Evolutionary conservation across 53 echinoderm and acorn worm species (phyloP).

Genomic region (Mesocentrotus franciscanus): DNA sequence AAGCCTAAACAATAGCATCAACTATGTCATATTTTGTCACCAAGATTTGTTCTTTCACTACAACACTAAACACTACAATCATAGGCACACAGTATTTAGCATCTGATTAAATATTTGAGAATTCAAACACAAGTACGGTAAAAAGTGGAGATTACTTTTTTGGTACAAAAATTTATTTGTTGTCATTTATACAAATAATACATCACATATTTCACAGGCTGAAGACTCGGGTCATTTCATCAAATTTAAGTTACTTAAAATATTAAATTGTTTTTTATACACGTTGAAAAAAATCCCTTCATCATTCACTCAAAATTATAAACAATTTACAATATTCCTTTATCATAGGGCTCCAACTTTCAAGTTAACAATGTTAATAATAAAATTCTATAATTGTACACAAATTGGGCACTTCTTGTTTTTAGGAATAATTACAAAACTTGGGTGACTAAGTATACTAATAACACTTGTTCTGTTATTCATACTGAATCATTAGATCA

Average conservation of each 20-base stretch:
- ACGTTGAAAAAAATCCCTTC: background rate
- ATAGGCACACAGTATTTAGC: background rate
- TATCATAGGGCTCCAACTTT: background rate
- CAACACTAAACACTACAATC: background rate
- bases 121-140: background rate
- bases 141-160: background rate
- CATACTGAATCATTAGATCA: background rate
- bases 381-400: background rate
- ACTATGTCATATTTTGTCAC: no score
- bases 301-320: background rate
- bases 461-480: background rate
- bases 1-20: no score
- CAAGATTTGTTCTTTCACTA: no score
- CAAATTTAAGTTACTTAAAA: conserved; percentile 12
- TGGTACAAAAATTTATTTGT: conserved; percentile 66
- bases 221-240: background rate
- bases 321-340: background rate
- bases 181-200: conserved; percentile 65
- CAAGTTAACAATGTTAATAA: background rate
- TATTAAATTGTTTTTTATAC: background rate
- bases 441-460: background rate
- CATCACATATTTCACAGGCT: conserved; percentile 48
- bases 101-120: background rate
- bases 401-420: conserved; percentile 1
- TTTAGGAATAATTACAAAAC: background rate